Evolutionary conservation across 2,888 invertebrate species (phyloP), one percentile per base, ranked within the genome.

Genomic region (Ochropacha duplaris): DNA sequence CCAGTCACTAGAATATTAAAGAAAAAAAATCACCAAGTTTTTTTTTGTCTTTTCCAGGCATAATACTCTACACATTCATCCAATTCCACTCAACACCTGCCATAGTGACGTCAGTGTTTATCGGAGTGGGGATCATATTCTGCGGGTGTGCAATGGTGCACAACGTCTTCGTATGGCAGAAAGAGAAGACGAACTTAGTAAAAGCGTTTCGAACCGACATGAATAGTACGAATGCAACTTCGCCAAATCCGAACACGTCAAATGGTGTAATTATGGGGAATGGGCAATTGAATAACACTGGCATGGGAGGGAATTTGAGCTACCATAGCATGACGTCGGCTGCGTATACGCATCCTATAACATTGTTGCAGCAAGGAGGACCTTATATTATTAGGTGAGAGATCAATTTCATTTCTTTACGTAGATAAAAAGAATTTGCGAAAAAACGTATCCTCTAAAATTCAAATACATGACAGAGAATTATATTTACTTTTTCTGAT

Each of bases 71-170:
- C 92, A 97, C 98, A 1, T 97, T 98, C 87, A 96, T 98, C 79
- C 97, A 98, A 81, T 97, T 98, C 90, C 97, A 97, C 76, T 97
- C 98, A 22, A 97, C 97, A 16, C 97, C 98, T 9, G 98, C 98
- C 22, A 97, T 98, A 71, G 96, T 98, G 57, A 97, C 98, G 16
- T 97, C 97, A 70, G 96, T 97, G 1, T 95, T 98, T 79, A 97
- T 98, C 64, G 97, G 98, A 11, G 94, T 97, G 19, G 98, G 98
- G 1, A 97, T 98, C 62, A 94, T 98, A 49, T 98, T 98, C 90
- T 98, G 98, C 83, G 97, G 98, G 69, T 96, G 97, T 76, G 97
- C 98, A 22, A 97, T 98, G 95, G 97, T 98, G 19, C 98, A 98
- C 92, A 98, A 98, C 88, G 97, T 97, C 14, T 98, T 98, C 87